Evolutionary conservation across 2,888 invertebrate genomes (phyloP).

Genomic region (Neuroscelio doddi): DNA sequence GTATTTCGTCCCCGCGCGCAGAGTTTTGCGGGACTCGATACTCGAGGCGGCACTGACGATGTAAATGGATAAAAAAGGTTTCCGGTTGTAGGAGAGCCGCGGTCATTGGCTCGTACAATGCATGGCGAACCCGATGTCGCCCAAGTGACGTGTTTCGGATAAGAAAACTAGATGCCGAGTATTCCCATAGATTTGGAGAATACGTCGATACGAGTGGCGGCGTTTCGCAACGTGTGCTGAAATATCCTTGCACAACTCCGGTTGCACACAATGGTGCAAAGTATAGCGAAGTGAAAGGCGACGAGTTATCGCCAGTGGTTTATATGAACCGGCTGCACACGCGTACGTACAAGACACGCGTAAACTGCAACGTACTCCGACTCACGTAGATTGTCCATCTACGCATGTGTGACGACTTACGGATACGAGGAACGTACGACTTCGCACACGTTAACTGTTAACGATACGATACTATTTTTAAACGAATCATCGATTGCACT

Average conservation of each 20-base stretch:
- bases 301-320: conserved; percentile 44
- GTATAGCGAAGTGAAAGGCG: conserved; percentile 67
- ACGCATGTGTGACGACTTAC: conserved; percentile 5
- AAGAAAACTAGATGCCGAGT: too few species aligned
- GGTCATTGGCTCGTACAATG: too few species aligned
- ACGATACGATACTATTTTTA: neutral
- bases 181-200: neutral
- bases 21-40: too few species aligned
- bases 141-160: too few species aligned
- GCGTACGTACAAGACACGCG: neutral
- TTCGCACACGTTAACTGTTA: neutral
- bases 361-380: too few species aligned
- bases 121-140: too few species aligned
- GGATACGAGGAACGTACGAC: neutral
- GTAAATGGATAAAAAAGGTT: too few species aligned
- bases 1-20: too few species aligned
- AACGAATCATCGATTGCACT: neutral
- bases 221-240: conserved; percentile 51
- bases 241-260: conserved; percentile 63
- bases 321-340: conserved; percentile 14
- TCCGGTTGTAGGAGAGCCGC: too few species aligned
- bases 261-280: conserved; percentile 57
- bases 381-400: neutral
- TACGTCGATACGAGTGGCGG: neutral
- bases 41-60: too few species aligned